These are phyloP conservation scores for Synanceia verrucosa DNA, from an alignment of 2,797 vertebrate genomes.

Conservation along the genomic window DNA sequence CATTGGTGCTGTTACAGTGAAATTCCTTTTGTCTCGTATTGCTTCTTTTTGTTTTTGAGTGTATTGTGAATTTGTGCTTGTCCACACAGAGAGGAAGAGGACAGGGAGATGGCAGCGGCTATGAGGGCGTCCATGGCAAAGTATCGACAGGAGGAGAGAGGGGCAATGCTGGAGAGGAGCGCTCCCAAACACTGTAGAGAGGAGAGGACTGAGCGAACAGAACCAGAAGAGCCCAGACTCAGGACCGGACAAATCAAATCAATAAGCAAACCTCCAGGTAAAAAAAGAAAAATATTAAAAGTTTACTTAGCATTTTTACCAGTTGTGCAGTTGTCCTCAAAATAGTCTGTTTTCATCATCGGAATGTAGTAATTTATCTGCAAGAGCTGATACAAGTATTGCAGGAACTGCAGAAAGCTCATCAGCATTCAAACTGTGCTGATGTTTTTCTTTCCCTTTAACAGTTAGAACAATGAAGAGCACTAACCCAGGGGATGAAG, in stretches of 20 bases:
- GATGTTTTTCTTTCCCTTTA: neutral
- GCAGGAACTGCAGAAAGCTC: neutral
- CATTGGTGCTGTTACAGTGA: neutral
- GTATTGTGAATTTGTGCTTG: neutral
- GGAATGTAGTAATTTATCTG: neutral
- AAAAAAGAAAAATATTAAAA: neutral
- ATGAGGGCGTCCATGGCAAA: conserved; percentile 88
- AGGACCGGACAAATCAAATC: conserved; percentile 71
- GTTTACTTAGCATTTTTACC: neutral
- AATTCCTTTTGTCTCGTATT: neutral
- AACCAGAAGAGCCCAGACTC: conserved; percentile 76
- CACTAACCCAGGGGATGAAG: conserved; percentile 76
- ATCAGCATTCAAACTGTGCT: neutral
- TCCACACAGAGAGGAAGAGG: conserved; percentile 91
- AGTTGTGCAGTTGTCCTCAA: neutral
- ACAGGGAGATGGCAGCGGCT: conserved; percentile 91
- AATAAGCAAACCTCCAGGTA: conserved; percentile 78
- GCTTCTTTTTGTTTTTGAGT: neutral
- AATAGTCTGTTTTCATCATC: neutral
- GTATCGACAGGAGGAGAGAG: conserved; percentile 86
- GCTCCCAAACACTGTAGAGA: conserved; percentile 84
- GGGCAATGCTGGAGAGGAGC: conserved; percentile 78
- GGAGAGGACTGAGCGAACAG: conserved; percentile 73
- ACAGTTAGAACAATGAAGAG: conserved; percentile 79
- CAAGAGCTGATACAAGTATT: neutral